A percentile compares a stretch with the other conserved stretches of the same genome.
Conservation (phyloP, 2,888 invertebrate species). For the Rhimphoctona megacephalus region DNA sequence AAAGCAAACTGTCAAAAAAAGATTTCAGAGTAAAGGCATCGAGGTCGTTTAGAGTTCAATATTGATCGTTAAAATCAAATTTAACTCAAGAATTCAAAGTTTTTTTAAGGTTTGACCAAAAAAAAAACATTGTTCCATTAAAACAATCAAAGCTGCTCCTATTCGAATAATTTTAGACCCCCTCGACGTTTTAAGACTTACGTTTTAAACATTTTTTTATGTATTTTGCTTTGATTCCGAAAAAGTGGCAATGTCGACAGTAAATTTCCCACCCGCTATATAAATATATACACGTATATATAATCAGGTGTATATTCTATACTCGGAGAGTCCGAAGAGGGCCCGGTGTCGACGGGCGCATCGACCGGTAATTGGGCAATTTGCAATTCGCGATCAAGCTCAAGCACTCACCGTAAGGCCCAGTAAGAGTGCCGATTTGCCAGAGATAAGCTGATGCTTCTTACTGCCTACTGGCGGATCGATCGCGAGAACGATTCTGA, state of each 20-base stretch:
- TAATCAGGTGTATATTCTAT: not conserved
- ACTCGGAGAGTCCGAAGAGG: conserved; percentile 23
- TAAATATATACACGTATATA: conserved; percentile 16
- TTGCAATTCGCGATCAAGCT: conserved; percentile 73
- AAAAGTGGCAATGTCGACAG: not conserved
- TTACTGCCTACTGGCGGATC: conserved; percentile 58
- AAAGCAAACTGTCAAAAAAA: not conserved
- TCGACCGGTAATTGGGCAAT: conserved; percentile 76
- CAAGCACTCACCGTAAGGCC: conserved; percentile 53
- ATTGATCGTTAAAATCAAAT: not conserved
- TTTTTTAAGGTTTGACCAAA: not conserved
- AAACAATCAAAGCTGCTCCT: not conserved
- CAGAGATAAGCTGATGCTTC: conserved; percentile 64
- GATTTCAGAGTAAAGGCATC: not conserved
- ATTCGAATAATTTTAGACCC: not conserved
- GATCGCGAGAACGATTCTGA: conserved; percentile 59
- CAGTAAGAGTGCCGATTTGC: conserved; percentile 61
- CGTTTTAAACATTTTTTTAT: not conserved
- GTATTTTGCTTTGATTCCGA: not conserved
- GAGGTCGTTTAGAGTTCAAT: not conserved
- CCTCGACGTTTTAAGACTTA: not conserved
- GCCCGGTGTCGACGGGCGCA: conserved; percentile 70
- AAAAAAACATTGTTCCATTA: not conserved
- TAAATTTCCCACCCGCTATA: not conserved
- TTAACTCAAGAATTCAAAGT: not conserved